These are phyloP conservation scores for Ephestia elutella DNA, from an alignment of 1,140 invertebrate genomes.

Conservation along the genomic window DNA sequence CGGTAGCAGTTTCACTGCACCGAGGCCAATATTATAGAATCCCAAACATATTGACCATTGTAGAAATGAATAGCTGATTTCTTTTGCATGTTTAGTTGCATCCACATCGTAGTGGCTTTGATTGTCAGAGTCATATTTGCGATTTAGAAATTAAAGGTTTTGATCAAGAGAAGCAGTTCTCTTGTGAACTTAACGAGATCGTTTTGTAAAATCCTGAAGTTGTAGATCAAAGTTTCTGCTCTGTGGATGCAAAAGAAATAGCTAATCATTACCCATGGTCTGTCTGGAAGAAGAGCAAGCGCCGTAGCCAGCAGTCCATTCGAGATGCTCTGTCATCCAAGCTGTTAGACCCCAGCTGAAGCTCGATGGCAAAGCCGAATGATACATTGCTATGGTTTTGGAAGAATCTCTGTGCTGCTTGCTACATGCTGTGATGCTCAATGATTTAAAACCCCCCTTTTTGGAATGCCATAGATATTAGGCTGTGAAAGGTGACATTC, in stretches of 20 bases:
- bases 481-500: neutral
- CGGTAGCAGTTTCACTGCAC: constrained; percentile 76
- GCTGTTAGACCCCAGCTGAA: constrained; percentile 45
- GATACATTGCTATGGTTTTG: constrained; percentile 26
- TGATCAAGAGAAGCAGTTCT: no score
- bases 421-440: constrained; percentile 52
- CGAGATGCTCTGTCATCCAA: constrained; percentile 36
- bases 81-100: constrained; percentile 12
- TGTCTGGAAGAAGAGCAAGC: constrained; percentile 34
- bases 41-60: constrained; percentile 35
- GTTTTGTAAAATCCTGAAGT: neutral
- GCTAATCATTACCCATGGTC: constrained; percentile 33
- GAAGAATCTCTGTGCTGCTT: constrained; percentile 27
- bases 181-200: no score
- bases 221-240: neutral
- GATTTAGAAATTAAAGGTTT: no score
- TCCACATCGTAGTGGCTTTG: neutral
- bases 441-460: constrained; percentile 18
- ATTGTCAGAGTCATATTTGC: neutral
- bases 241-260: constrained; percentile 13
- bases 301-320: constrained; percentile 39
- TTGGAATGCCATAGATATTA: neutral
- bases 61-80: constrained; percentile 34
- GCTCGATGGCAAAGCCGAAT: constrained; percentile 39
- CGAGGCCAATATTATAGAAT: constrained; percentile 43